Base-by-base conservation (phyloP, 2,888 invertebrate genomes). In the Trissolcus brochymenae region DNA sequence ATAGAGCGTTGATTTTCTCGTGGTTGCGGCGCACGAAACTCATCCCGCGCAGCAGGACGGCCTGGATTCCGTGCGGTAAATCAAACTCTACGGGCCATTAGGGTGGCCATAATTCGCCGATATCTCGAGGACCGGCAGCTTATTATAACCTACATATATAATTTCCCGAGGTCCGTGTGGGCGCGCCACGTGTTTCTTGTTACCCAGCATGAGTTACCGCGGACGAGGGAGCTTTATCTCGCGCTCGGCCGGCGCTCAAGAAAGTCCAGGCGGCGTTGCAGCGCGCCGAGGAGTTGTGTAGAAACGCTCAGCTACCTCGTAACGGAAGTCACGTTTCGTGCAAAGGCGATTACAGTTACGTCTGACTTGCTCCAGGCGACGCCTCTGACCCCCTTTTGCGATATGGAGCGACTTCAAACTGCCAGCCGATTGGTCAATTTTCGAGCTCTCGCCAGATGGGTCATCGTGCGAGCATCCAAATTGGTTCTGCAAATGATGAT, bases 121-220 rank as follows among this genome's bases (percentile, higher is more conserved):
- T 87, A 88, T 88, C 88, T 87, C 87, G 87, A 87, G 87, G 85
- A 86, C 87, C 85, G 84, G 83, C 85, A 84, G 87, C 88, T 88
- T 88, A 88, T 88, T 88, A 88, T 88, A 88, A 85, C 86, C 86
- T 82, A 87, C 88, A 87, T 87, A 85, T 86, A 86, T 87, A 86
- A 87, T 87, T 87, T 84, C 80, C 79, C 79, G 64, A 76, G 59
- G 64, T 73, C 62, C 70, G 72, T 73, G 43, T 73, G 43, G 59
- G 50, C 40, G 50, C 53, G 81, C 80, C 79, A 76, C 79, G 80
- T 76, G 78, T 73, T 76, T 62, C 78, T 50, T 64, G 72, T 65
- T 66, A 70, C 17, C 51, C 25, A 62, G 14, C 56, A 50, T 14
- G 64, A 75, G 66, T 66, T 71, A 61, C 62, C 66, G 41, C 66